Evolutionary conservation across 2,888 invertebrate genomes (phyloP), one percentile per base, ranked within the genome.

Genomic region (Cotesia congregata): DNA sequence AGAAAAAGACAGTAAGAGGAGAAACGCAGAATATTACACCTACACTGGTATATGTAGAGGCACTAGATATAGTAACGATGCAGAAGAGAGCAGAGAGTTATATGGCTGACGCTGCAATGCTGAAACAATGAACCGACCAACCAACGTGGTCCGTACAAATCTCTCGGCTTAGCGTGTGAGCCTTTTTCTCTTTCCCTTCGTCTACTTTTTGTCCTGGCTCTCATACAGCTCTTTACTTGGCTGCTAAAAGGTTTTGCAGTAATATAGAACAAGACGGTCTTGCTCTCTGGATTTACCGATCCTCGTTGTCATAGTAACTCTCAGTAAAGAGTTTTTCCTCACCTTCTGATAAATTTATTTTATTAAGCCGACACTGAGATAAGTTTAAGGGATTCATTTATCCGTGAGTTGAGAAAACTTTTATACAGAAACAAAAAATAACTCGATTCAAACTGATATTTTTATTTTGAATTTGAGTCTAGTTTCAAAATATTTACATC

Each of bases 51-150:
- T 41, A 41, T 20, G 30, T 40, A 5, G 40, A 71, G 64, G 65
- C 59, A 38, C 60, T 20, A 71, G 39, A 30, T 12, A 73, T n/a
- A 60, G 71, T 40, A 39, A 41, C 59, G 72, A 69, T 41, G 72
- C 59, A 73, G 76, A 67, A 41, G 17, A 73, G 76, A 72, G 72
- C 72, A 41, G 17, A 73, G 76, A 72, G 72, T 76, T 72, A 76
- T 62, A 77, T 76, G 77, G 72, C 72, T 60, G 65, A 59, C 72
- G 72, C 72, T 77, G 41, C 60, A 60, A 68, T 83, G 87, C 84
- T 86, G 88, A 89, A 89, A 89, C 88, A 89, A 89, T 88, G 88
- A 89, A 88, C 88, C 87, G 83, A 88, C 88, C 89, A 89, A 89
- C 88, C 89, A 82, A 81, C 81, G 83, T 77, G 79, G 81, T 74